A percentile compares a stretch with the other conserved stretches of the same genome.
Evolutionary conservation across 2,797 vertebrate genomes (phyloP).

Genomic region (Sebastes vulpes): DNA sequence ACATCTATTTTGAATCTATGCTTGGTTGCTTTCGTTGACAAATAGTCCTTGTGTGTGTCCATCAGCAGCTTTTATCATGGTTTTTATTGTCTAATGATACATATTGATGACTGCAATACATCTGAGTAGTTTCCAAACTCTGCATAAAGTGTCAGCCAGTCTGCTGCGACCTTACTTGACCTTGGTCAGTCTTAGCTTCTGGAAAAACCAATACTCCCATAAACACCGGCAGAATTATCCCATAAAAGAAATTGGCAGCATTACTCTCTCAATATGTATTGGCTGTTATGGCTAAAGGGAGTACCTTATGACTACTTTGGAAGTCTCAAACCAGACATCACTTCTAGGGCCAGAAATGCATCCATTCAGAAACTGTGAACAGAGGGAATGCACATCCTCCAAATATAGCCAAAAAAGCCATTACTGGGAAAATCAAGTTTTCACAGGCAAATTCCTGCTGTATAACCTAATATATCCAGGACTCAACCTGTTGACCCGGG

Average conservation of each 20-base stretch:
- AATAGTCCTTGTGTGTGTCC: constrained; percentile 10
- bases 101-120: constrained; percentile 20
- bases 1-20: constrained; percentile 68
- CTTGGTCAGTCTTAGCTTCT: constrained; percentile 10
- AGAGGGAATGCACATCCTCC: constrained; percentile 27
- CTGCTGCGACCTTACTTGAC: constrained; percentile 45
- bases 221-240: constrained; percentile 44
- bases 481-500: constrained; percentile 8
- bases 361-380: constrained; percentile 40
- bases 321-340: constrained; percentile 55
- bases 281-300: constrained; percentile 40
- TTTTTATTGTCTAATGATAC: constrained; percentile 39
- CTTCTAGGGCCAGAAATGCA: constrained; percentile 35
- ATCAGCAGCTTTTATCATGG: constrained; percentile 4
- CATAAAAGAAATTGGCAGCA: constrained; percentile 32
- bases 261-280: constrained; percentile 16
- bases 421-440: constrained; percentile 30
- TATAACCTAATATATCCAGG: constrained; percentile 11
- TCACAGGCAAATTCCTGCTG: constrained; percentile 17
- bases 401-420: constrained; percentile 39
- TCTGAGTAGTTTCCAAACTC: constrained; percentile 6
- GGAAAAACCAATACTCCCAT: constrained; percentile 29
- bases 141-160: constrained; percentile 14
- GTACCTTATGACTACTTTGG: constrained; percentile 32
- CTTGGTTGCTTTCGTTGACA: constrained; percentile 40